Base-by-base conservation (phyloP, 1,140 invertebrate genomes). In the Caenorhabditis inopinata region DNA sequence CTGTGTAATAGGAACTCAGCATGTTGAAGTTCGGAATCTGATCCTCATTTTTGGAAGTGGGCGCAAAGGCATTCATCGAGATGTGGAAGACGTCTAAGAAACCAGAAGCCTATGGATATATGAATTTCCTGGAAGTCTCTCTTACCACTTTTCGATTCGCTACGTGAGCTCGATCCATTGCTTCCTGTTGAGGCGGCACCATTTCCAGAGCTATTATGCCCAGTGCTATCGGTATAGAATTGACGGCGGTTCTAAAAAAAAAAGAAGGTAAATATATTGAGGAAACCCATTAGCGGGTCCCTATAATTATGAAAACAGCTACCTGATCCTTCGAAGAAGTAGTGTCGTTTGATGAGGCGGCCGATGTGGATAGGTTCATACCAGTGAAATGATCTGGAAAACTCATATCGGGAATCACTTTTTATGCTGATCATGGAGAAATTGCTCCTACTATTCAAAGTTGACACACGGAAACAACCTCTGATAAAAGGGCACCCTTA, bases 121-220 rank as follows among this genome's bases (percentile, higher is more conserved):
- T 25, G 16, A 32, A 25, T 32, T 32, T 68, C 38, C 4, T 27
- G 11, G 11, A 38, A 9, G 27, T 9, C n/a, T n/a, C n/a, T n/a
- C 58, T 68, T 68, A 68, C 58, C 58, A 68, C 58, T 68, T 68
- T 68, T 68, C 2, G 11, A 9, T 16, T n/a, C 58, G n/a, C 12
- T 38, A 38, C 32, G 18, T 27, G 58, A 68, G 58, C 58, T 27
- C 2, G 58, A 68, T 68, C 58, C 58, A 68, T 68, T 68, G 32
- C 58, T 68, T 68, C 58, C 58, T 18, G 58, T 23, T 25, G 27
- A 29, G 18, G 25, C 51, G 58, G 58, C 58, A 21, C 58, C 58
- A 68, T 68, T 68, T 68, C 58, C 58, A 68, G 58, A 32, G 58
- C 58, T 68, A 68, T 68, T 68, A 68, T 5, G n/a, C 14, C 27